Conservation (phyloP, 2,113 vertebrate genomes). For the Nothobranchius furzeri region DNA sequence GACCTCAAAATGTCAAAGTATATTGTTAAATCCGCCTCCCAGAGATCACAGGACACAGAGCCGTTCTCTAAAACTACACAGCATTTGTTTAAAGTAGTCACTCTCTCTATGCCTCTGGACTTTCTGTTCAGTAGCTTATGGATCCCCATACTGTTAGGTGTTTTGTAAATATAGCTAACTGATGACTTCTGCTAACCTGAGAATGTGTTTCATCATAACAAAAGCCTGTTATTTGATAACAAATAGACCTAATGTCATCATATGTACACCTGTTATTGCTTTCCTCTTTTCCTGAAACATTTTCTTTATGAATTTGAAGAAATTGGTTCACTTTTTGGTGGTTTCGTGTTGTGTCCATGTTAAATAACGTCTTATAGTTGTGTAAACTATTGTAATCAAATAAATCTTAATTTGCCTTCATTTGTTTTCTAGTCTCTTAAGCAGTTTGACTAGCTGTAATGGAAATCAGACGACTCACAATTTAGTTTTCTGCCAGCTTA, state of each 20-base stretch:
- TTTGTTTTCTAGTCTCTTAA: slow-evolving; percentile 36
- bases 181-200: not conserved
- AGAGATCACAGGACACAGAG: not conserved
- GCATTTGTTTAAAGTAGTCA: not conserved
- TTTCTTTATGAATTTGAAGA: not conserved
- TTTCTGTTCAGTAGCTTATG: no score
- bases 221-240: not conserved
- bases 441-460: slow-evolving; percentile 25
- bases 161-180: no score
- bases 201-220: slow-evolving; percentile 1
- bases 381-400: slow-evolving; percentile 35
- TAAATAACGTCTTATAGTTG: slow-evolving; percentile 34
- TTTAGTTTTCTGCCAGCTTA: not conserved
- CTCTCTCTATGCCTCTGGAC: not conserved
- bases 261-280: no score
- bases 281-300: no score
- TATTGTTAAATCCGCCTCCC: not conserved
- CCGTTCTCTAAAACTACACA: not conserved
- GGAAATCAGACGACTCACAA: slow-evolving; percentile 25
- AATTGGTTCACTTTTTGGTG: not conserved
- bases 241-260: no score
- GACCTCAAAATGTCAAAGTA: not conserved
- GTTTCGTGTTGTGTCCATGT: not conserved
- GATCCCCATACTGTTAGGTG: no score
- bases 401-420: slow-evolving; percentile 34